Conservation (phyloP, 2,113 vertebrate genomes). For the Sprattus sprattus region DNA sequence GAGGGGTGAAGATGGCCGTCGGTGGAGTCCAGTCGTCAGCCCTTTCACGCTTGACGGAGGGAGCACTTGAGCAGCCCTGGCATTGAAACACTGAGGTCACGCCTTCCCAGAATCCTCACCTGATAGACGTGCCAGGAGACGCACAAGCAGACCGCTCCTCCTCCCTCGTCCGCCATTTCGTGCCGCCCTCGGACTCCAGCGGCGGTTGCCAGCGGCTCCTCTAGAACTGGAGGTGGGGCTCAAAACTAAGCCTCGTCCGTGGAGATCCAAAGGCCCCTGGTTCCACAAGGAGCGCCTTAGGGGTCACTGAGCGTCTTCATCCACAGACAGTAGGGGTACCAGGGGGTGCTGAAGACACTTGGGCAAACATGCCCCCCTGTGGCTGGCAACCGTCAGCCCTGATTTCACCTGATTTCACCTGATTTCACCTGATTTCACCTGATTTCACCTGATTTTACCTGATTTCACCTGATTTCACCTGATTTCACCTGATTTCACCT, state of each 20-base stretch:
- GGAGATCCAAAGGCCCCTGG: too few relatives aligned
- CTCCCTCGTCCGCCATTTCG: constrained; percentile 26
- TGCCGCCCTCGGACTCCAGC: neutral
- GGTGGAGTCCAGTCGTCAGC: too few relatives aligned
- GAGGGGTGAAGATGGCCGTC: too few relatives aligned
- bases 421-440: too few relatives aligned
- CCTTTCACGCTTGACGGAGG: too few relatives aligned
- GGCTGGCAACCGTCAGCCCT: too few relatives aligned
- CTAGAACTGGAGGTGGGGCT: neutral
- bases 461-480: too few relatives aligned
- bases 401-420: too few relatives aligned
- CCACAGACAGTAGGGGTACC: neutral
- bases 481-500: too few relatives aligned
- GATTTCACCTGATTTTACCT: too few relatives aligned
- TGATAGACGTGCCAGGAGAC: constrained; percentile 36
- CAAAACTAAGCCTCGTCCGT: too few relatives aligned
- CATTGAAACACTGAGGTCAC: neutral
- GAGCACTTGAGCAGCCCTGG: neutral
- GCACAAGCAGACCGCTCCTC: constrained; percentile 23
- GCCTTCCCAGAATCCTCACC: constrained; percentile 30
- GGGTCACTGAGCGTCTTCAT: neutral
- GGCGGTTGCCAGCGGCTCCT: neutral
- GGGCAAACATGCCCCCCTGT: neutral
- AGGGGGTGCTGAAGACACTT: neutral
- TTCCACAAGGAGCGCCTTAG: too few relatives aligned